Evolutionary conservation across 2,113 vertebrate genomes (phyloP), one percentile per base, ranked within the genome.

Genomic region (Phocoena phocoena): DNA sequence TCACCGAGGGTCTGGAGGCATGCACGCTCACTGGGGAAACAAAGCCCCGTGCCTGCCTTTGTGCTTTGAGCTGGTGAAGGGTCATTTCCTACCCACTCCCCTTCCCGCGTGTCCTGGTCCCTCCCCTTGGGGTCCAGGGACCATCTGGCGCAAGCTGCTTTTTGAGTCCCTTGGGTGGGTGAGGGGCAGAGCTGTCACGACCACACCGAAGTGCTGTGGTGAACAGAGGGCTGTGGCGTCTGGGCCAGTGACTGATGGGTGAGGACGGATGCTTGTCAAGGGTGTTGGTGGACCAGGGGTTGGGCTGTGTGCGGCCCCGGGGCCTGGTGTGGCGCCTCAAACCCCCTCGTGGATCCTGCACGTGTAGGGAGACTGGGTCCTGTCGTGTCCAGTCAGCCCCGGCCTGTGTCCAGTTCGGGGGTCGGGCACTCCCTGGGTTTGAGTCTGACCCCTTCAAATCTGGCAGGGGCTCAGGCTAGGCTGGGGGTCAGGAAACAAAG

Each of bases 281-380:
- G 44, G 15, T 3, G 5, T 2, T 21, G 3, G 9, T 6, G 44
- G 53, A 33, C 68, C 8, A 31, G 38, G 63, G 20, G 5, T 25
- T 28, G 38, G 38, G 53, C 50, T 15, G 31, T 11, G 7, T 50
- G 41, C 8, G 31, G 47, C 58, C 11, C 12, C 0, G 5, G 41
- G 58, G 25, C 36, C 81, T 33, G 36, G 65, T 17, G 25, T 31
- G 28, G 20, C 0, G 23, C 11, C 8, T n/a, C 36, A 31, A 8
- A 14, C 5, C 25, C 1, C 0, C 44, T 14, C 1, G 0, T 31
- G 60, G 33, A 28, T 50, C 17, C n/a, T 23, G 74, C 1, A 0
- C 2, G 1, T n/a, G 8, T 63, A 60, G 67, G 71, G 44, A 80
- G 23, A 44, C 36, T 88, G 9, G 53, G 58, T 23, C 38, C 21